A percentile compares a stretch with the other conserved stretches of the same genome.
phyloP scores from a whole-genome alignment of 2,888 invertebrate species.

The Prostheceraeus crozeri region DNA sequence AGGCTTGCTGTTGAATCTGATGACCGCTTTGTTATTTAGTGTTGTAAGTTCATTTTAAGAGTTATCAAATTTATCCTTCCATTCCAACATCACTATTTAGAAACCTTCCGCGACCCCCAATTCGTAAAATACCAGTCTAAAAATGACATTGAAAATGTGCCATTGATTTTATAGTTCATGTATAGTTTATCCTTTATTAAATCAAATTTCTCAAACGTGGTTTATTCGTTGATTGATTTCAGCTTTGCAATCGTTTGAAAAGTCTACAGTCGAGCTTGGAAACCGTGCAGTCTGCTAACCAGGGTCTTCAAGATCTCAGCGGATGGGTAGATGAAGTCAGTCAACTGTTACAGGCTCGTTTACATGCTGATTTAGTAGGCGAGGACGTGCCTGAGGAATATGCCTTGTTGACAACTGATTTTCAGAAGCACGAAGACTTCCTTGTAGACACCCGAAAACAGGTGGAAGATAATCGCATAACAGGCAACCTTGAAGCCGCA shows the following conservation, averaged over 20 bases:
- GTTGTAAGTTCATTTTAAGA: too few relatives aligned
- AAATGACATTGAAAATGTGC: too few relatives aligned
- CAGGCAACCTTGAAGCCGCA: conserved; percentile 30
- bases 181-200: too few relatives aligned
- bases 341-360: conserved; percentile 21
- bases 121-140: too few relatives aligned
- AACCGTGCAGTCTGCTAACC: conserved; percentile 23
- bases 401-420: conserved; percentile 15
- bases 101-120: too few relatives aligned
- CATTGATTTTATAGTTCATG: too few relatives aligned
- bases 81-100: too few relatives aligned
- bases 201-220: too few relatives aligned
- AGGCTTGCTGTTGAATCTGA: too few relatives aligned
- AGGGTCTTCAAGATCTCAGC: conserved; percentile 11
- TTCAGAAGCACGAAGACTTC: conserved; percentile 15
- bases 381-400: conserved; percentile 32
- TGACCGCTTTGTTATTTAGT: too few relatives aligned
- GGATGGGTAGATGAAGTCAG: conserved; percentile 16
- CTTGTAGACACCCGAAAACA: conserved; percentile 17
- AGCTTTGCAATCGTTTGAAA: not conserved
- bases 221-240: not conserved
- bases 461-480: conserved; percentile 1
- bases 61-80: too few relatives aligned
- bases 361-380: conserved; percentile 31
- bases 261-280: not conserved